Evolutionary conservation across 1,140 invertebrate genomes (phyloP).

Genomic region (Drosophila littoralis): DNA sequence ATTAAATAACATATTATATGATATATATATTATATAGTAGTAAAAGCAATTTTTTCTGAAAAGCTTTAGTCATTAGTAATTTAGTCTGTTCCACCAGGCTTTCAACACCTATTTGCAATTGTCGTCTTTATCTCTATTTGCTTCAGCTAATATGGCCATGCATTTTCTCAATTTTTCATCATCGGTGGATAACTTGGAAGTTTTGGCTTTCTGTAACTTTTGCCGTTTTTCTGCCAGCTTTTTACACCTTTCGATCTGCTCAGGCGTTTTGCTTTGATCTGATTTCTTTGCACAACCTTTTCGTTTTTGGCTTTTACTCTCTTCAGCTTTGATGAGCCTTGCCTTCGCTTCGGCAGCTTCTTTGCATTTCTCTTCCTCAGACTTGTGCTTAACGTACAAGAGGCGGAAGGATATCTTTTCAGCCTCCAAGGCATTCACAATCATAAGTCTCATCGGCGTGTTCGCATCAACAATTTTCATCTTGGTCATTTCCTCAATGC

Average conservation of each 20-base stretch:
- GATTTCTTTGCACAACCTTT: not conserved
- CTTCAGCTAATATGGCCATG: not conserved
- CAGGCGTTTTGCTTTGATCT: not conserved
- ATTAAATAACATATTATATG: too few species aligned
- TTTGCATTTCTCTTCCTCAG: conserved; percentile 3
- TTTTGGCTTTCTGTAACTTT: not conserved
- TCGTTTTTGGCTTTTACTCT: not conserved
- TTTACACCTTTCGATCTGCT: conserved; percentile 1
- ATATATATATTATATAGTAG: too few species aligned
- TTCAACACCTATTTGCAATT: not conserved
- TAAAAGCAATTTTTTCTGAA: too few species aligned
- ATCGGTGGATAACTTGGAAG: too few species aligned
- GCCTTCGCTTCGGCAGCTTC: not conserved
- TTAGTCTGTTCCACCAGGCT: not conserved
- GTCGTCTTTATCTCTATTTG: not conserved
- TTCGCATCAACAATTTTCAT: conserved; percentile 41
- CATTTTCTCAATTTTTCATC: not conserved
- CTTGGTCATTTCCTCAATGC: conserved; percentile 32
- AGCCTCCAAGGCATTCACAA: conserved; percentile 56
- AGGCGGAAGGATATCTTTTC: conserved; percentile 50
- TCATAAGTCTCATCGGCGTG: conserved; percentile 28
- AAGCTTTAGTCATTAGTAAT: not conserved
- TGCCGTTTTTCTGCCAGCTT: conserved; percentile 3
- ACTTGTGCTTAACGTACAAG: conserved; percentile 25
- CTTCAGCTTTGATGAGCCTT: not conserved